Percentiles rank a stretch among this genome's conserved stretches.
Evolutionary conservation across 2,113 vertebrate species (phyloP).

Genomic region (Miniopterus natalensis): DNA sequence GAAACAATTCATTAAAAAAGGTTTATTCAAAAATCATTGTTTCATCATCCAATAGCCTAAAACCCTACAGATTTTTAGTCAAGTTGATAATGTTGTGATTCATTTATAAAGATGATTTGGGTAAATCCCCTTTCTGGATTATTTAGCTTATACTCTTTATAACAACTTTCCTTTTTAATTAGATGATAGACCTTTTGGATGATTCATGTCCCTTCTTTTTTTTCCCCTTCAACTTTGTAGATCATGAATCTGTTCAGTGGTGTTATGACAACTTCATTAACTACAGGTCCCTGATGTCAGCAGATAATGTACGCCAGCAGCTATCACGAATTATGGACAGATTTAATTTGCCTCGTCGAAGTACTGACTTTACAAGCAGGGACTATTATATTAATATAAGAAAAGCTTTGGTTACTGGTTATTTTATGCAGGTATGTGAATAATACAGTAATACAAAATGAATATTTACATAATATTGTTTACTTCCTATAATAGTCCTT

Average conservation of each 20-base stretch:
- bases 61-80: neutral
- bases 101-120: constrained; percentile 21
- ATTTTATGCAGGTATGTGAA: constrained; percentile 98
- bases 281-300: constrained; percentile 99
- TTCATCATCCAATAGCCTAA: neutral
- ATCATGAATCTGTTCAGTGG: constrained; percentile 99
- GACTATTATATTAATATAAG: constrained; percentile 99
- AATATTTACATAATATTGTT: neutral
- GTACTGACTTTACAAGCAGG: constrained; percentile 99
- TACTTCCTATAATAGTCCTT: neutral
- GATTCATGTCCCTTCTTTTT: constrained; percentile 74
- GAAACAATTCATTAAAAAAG: constrained; percentile 31
- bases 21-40: constrained; percentile 14
- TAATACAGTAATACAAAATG: neutral
- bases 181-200: constrained; percentile 77
- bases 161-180: constrained; percentile 80
- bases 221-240: constrained; percentile 86
- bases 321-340: constrained; percentile 99
- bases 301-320: constrained; percentile 99
- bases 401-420: constrained; percentile 98
- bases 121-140: constrained; percentile 69
- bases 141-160: constrained; percentile 63
- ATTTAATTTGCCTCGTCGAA: constrained; percentile 98
- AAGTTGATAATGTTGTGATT: neutral
- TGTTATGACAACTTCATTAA: constrained; percentile 99